These are phyloP conservation scores for Scelioninae gen. 2 DNA, from an alignment of 2,888 invertebrate genomes.

Conservation along the genomic window DNA sequence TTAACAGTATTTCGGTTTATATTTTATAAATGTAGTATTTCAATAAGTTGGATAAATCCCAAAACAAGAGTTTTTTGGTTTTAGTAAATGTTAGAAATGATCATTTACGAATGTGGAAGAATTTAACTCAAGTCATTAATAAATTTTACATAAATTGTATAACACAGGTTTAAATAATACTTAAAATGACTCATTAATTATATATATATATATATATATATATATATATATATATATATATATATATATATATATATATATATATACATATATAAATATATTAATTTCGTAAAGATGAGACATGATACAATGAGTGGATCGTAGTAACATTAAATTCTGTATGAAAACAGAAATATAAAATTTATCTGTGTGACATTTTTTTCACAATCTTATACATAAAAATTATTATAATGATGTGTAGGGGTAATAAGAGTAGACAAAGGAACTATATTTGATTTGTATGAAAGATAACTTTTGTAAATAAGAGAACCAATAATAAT, in stretches of 20 bases:
- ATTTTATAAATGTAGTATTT: too few species aligned
- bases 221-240: conserved; percentile 22
- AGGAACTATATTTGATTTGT: conserved; percentile 39
- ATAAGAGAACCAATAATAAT: conserved; percentile 12
- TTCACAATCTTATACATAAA: conserved; percentile 27
- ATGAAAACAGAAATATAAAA: conserved; percentile 1
- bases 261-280: conserved; percentile 16
- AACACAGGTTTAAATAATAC: too few species aligned
- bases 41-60: too few species aligned
- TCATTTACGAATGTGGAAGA: too few species aligned
- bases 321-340: conserved; percentile 13
- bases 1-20: too few species aligned
- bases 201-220: conserved; percentile 41
- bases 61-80: too few species aligned
- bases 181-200: too few species aligned
- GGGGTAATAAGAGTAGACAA: conserved; percentile 21
- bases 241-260: conserved; percentile 56
- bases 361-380: not conserved
- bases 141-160: too few species aligned
- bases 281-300: conserved; percentile 67
- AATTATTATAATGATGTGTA: conserved; percentile 17
- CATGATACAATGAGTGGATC: not conserved
- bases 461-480: conserved; percentile 39
- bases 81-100: too few species aligned
- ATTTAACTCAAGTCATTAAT: too few species aligned